Evolutionary conservation across 2,797 vertebrate genomes (phyloP).

Genomic region (Periparus ater): DNA sequence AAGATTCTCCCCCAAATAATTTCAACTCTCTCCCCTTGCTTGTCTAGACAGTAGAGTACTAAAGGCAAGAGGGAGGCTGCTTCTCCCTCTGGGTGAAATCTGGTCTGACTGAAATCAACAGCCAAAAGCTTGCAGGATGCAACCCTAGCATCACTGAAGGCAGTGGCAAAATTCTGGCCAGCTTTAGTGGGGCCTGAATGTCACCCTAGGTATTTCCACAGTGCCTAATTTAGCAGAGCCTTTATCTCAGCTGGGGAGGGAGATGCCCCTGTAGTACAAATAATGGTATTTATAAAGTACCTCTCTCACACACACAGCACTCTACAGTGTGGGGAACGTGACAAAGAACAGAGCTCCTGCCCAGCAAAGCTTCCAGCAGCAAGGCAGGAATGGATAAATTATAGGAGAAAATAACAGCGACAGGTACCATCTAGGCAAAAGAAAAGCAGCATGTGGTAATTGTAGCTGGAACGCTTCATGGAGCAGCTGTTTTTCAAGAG

Average conservation of each 20-base stretch:
- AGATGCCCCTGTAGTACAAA: slow-evolving; percentile 13
- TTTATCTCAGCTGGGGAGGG: slow-evolving; percentile 7
- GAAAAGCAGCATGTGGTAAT: slow-evolving; percentile 38
- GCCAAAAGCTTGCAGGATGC: background rate
- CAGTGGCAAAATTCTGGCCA: background rate
- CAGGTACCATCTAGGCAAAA: slow-evolving; percentile 34
- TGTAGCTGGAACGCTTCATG: slow-evolving; percentile 3
- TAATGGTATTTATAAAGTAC: slow-evolving; percentile 22
- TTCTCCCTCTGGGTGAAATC: slow-evolving; percentile 36
- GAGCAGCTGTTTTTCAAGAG: slow-evolving; percentile 59
- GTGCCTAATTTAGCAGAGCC: background rate
- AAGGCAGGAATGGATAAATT: slow-evolving; percentile 42
- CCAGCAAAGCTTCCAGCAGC: slow-evolving; percentile 45
- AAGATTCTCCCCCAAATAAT: background rate
- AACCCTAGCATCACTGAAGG: background rate
- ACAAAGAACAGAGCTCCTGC: slow-evolving; percentile 33
- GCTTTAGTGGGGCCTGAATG: background rate
- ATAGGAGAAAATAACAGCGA: slow-evolving; percentile 18
- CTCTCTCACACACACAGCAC: background rate
- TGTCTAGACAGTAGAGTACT: slow-evolving; percentile 14
- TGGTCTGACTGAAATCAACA: slow-evolving; percentile 13
- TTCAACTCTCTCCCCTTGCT: background rate
- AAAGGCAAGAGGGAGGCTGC: background rate
- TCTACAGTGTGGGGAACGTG: background rate
- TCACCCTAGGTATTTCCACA: background rate